phyloP scores from a whole-genome alignment of 92 coral and sea anemone genomes.

The Epizoanthus ramosus region DNA sequence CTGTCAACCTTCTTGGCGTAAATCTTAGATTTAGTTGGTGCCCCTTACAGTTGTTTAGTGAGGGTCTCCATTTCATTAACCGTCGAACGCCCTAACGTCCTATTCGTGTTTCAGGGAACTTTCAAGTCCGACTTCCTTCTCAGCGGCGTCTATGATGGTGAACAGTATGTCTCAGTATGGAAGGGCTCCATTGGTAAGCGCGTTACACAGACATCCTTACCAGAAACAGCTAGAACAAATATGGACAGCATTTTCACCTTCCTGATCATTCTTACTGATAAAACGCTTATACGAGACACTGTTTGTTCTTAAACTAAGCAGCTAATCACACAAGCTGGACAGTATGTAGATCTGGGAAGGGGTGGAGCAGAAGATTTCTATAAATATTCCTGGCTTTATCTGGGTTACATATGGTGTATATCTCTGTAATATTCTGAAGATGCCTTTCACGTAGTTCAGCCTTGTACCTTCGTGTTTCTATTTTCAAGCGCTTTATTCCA shows the following conservation, averaged over 20 bases:
- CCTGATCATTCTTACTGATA: slow-evolving; percentile 14
- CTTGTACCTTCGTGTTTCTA: slow-evolving; percentile 5
- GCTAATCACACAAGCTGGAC: slow-evolving; percentile 15
- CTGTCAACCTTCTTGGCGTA: no score
- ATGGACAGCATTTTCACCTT: slow-evolving; percentile 37
- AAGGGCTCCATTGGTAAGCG: slow-evolving; percentile 77
- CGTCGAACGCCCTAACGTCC: no score
- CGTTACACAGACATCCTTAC: slow-evolving; percentile 33
- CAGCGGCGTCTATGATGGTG: slow-evolving; percentile 66
- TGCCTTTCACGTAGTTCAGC: neutral
- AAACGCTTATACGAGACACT: neutral
- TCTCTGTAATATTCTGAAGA: slow-evolving; percentile 14
- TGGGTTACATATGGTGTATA: neutral
- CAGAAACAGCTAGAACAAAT: slow-evolving; percentile 48
- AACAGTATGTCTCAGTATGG: slow-evolving; percentile 79
- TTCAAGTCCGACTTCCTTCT: slow-evolving; percentile 71
- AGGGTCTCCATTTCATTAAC: no score
- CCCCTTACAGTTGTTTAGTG: no score
- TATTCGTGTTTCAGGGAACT: slow-evolving; percentile 55
- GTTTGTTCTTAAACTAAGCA: neutral
- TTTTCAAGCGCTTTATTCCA: slow-evolving; percentile 1
- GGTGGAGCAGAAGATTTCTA: neutral
- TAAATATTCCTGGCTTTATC: slow-evolving; percentile 14
- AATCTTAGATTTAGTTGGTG: no score
- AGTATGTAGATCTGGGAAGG: neutral